Conservation (phyloP, 2,113 vertebrate genomes). For the Echinops telfairi region DNA sequence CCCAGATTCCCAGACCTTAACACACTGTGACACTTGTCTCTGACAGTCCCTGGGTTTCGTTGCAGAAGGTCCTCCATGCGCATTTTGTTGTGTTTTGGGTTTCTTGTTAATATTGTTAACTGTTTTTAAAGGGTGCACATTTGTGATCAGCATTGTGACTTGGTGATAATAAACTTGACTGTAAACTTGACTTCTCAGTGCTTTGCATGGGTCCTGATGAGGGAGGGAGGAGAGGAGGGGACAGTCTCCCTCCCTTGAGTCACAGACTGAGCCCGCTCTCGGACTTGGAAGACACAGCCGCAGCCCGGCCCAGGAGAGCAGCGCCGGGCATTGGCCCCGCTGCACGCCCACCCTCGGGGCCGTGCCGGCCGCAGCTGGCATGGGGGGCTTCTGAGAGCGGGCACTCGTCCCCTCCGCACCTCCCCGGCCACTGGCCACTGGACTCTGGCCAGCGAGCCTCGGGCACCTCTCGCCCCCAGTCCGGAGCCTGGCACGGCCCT, state of each 20-base stretch:
- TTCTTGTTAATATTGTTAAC: constrained; percentile 53
- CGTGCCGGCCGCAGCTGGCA: constrained; percentile 49
- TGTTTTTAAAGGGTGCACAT: constrained; percentile 79
- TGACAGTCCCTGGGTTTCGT: constrained; percentile 78
- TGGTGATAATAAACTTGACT: constrained; percentile 75
- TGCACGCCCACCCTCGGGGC: constrained; percentile 54
- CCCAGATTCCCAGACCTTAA: constrained; percentile 84
- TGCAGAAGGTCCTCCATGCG: constrained; percentile 74
- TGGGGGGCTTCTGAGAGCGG: constrained; percentile 72
- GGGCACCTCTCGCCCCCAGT: constrained; percentile 68
- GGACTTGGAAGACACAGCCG: constrained; percentile 52
- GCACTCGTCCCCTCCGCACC: constrained; percentile 53
- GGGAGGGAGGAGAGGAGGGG: not conserved
- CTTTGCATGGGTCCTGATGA: constrained; percentile 60
- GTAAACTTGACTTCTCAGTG: constrained; percentile 56
- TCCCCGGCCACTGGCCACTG: constrained; percentile 72
- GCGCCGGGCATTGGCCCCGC: constrained; percentile 44
- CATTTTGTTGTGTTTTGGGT: not conserved
- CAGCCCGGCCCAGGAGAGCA: constrained; percentile 67
- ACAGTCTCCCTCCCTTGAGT: not conserved
- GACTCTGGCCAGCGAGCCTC: constrained; percentile 68
- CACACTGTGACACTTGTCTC: constrained; percentile 83
- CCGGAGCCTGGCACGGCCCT: constrained; percentile 75
- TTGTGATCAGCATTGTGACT: constrained; percentile 82
- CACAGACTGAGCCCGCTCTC: not conserved